phyloP scores from a whole-genome alignment of 1,140 invertebrate species.

The Cecropterus lyciades region DNA sequence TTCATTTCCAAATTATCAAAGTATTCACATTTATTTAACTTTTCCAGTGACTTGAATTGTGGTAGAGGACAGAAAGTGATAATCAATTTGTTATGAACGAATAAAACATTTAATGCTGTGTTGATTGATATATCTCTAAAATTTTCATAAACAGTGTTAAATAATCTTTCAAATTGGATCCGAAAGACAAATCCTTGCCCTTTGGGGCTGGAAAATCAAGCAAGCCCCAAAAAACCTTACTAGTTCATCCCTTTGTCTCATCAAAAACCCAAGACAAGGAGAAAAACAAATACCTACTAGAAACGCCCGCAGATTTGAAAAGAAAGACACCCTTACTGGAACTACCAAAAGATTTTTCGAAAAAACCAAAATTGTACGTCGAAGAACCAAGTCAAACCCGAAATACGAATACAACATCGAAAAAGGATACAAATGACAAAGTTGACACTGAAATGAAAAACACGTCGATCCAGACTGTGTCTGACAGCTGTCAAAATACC shows the following conservation, averaged over 20 bases:
- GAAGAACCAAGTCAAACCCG: constrained; percentile 25
- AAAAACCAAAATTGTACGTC: constrained; percentile 62
- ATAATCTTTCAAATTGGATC: constrained; percentile 73
- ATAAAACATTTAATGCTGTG: too few species aligned
- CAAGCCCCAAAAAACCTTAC: constrained; percentile 55
- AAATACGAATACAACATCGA: constrained; percentile 5
- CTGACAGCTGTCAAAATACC: constrained; percentile 28
- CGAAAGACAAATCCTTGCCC: constrained; percentile 53
- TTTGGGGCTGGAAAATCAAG: constrained; percentile 55
- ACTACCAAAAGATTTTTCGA: constrained; percentile 53
- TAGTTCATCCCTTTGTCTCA: constrained; percentile 60
- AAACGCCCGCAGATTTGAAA: constrained; percentile 66
- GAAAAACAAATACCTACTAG: constrained; percentile 58
- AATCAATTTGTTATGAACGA: too few species aligned
- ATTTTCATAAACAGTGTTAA: constrained; percentile 7
- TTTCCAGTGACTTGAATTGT: background rate
- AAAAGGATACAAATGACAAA: constrained; percentile 37
- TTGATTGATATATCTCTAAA: background rate
- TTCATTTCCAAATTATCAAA: too few species aligned
- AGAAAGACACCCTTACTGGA: constrained; percentile 60
- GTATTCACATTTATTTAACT: too few species aligned
- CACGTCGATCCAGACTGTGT: constrained; percentile 43
- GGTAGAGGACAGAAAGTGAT: too few species aligned
- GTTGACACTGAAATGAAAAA: constrained; percentile 58
- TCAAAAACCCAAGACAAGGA: constrained; percentile 36